phyloP scores from a whole-genome alignment of 2,888 invertebrate species.

The Uloborus plumipes region DNA sequence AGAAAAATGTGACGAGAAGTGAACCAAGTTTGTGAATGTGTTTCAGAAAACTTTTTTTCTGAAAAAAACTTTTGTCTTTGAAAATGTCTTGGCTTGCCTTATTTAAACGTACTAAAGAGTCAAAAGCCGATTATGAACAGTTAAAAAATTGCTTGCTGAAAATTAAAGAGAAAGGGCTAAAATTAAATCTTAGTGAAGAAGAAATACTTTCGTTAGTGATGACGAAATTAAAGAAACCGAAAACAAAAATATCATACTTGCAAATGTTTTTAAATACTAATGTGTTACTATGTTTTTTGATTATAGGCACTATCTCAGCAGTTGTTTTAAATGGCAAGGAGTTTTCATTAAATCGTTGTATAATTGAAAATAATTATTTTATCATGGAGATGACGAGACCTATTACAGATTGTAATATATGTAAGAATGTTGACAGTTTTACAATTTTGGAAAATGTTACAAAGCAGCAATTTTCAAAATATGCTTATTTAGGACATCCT shows the following conservation, averaged over 20 bases:
- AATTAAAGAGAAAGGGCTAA: slow-evolving; percentile 23
- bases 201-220: slow-evolving; percentile 25
- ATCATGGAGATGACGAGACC: slow-evolving; percentile 90
- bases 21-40: too few species aligned
- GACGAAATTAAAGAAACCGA: slow-evolving; percentile 7
- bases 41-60: too few species aligned
- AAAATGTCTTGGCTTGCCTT: too few species aligned
- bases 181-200: slow-evolving; percentile 29
- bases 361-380: slow-evolving; percentile 86
- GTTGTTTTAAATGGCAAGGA: slow-evolving; percentile 50
- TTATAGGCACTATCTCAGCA: slow-evolving; percentile 24
- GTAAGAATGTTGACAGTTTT: slow-evolving; percentile 79
- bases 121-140: slow-evolving; percentile 5
- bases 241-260: neutral
- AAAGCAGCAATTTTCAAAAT: slow-evolving; percentile 78
- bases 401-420: slow-evolving; percentile 84
- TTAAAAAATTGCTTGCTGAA: slow-evolving; percentile 23
- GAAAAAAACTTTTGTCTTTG: too few species aligned
- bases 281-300: slow-evolving; percentile 30
- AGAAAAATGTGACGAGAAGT: too few species aligned
- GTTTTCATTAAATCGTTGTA: slow-evolving; percentile 75
- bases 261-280: slow-evolving; percentile 43
- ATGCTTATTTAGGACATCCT: slow-evolving; percentile 85
- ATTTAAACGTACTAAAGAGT: too few species aligned
- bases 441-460: slow-evolving; percentile 75